These are phyloP conservation scores for Semnopithecus entellus DNA, from an alignment of 2,113 vertebrate species.

Conservation along the genomic window DNA sequence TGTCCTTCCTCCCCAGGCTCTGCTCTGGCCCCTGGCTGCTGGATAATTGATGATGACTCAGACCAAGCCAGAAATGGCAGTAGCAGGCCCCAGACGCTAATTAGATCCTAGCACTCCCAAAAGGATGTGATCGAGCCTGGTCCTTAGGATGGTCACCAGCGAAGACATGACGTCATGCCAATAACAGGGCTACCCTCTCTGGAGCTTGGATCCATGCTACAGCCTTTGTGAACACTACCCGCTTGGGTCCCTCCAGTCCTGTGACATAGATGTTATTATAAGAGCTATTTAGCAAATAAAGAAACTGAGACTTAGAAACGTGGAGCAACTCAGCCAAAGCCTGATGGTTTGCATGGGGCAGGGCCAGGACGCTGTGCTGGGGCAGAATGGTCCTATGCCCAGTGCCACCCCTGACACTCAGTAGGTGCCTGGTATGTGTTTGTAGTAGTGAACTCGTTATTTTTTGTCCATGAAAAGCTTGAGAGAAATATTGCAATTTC, in stretches of 20 bases:
- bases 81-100: not conserved
- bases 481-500: not conserved
- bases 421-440: not conserved
- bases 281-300: not conserved
- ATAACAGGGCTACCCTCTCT: too few relatives aligned
- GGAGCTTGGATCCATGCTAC: not conserved
- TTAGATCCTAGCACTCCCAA: not conserved
- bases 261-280: not conserved
- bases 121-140: not conserved
- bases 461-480: not conserved
- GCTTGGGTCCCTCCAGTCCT: not conserved
- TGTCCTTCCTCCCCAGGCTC: not conserved
- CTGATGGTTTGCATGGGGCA: accelerated
- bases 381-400: not conserved
- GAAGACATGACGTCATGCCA: not conserved
- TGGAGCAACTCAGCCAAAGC: not conserved
- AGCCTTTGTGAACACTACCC: accelerated
- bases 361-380: not conserved
- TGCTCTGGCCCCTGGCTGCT: not conserved
- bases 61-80: not conserved
- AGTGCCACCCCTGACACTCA: not conserved
- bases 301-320: not conserved
- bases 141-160: not conserved
- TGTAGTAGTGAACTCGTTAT: not conserved
- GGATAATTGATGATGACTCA: not conserved